Evolutionary conservation across 2,113 vertebrate species (phyloP), one percentile per base, ranked within the genome.

Genomic region (Desmodus rotundus): DNA sequence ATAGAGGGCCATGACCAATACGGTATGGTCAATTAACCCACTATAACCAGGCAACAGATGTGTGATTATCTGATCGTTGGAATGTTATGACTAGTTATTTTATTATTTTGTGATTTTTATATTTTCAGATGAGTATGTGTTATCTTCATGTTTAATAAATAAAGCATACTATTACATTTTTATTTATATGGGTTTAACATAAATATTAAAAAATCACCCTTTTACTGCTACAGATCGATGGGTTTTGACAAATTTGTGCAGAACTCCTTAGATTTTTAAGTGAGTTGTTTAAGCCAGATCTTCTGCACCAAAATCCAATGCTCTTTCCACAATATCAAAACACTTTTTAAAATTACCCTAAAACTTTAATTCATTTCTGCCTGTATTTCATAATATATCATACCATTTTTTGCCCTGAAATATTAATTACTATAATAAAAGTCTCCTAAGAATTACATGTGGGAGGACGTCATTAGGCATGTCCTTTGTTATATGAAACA

Each of bases 341-440:
- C 33, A 80, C 16, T 63, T 81, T 93, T 47, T 65, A 87, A 80
- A 65, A 61, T 50, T 63, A 73, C 45, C 72, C 63, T 4, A 28
- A 93, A 67, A 38, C 20, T 38, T 88, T 24, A 4, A 43, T 24
- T 88, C 11, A 68, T 76, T 95, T 93, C 22, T 61, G 1, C 38
- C 80, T 78, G 0, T 31, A 33, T 93, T 95, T 90, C 61, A 96
- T 65, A 92, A 82, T 50, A 45, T 33, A 31, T 74, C 16, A 83
- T 38, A 73, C n/a, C 70, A n/a, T 61, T 96, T 95, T 72, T 72
- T 73, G 20, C 82, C 77, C 96, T 92, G 65, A 93, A 95, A 94
- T 94, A 83, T 74, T 96, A 95, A 95, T 97, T 82, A 82, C 77
- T 94, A 67, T 89, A 90, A 94, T 97, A 95, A 96, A 92, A 2